These are phyloP conservation scores for Malacosoma neustria DNA, from an alignment of 2,888 invertebrate genomes.

Conservation along the genomic window DNA sequence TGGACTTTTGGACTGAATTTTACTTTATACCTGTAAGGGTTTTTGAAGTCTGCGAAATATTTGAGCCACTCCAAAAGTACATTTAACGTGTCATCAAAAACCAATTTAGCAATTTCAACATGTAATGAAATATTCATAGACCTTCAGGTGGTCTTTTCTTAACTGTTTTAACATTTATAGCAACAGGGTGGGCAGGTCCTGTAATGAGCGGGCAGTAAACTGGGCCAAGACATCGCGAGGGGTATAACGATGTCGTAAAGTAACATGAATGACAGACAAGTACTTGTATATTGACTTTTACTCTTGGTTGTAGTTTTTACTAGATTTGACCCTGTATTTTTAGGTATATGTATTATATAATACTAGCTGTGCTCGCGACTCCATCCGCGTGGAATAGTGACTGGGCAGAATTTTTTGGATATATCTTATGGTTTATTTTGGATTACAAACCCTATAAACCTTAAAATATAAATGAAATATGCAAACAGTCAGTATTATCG, in stretches of 20 bases:
- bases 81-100: not conserved
- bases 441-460: too few relatives aligned
- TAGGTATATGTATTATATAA: slow-evolving; percentile 11
- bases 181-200: slow-evolving; percentile 12
- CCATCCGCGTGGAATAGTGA: not conserved
- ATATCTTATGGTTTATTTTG: too few relatives aligned
- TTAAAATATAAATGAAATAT: too few relatives aligned
- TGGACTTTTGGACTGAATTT: too few relatives aligned
- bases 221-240: slow-evolving; percentile 26
- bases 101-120: not conserved
- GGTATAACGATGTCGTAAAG: slow-evolving; percentile 50
- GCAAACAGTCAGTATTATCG: too few relatives aligned
- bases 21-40: too few relatives aligned
- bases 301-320: slow-evolving; percentile 27
- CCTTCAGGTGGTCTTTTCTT: not conserved
- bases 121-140: slow-evolving; percentile 1
- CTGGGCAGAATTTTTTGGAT: too few relatives aligned
- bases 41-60: not conserved
- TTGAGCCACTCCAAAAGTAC: not conserved
- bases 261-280: slow-evolving; percentile 43
- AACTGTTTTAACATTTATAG: slow-evolving; percentile 3
- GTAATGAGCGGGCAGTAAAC: slow-evolving; percentile 36
- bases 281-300: slow-evolving; percentile 49
- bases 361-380: not conserved
- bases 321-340: slow-evolving; percentile 15